A percentile compares a stretch with the other conserved stretches of the same genome.
phyloP scores from a whole-genome alignment of 35 echinoderm and acorn worm species.

The Strongylocentrotus purpuratus region DNA sequence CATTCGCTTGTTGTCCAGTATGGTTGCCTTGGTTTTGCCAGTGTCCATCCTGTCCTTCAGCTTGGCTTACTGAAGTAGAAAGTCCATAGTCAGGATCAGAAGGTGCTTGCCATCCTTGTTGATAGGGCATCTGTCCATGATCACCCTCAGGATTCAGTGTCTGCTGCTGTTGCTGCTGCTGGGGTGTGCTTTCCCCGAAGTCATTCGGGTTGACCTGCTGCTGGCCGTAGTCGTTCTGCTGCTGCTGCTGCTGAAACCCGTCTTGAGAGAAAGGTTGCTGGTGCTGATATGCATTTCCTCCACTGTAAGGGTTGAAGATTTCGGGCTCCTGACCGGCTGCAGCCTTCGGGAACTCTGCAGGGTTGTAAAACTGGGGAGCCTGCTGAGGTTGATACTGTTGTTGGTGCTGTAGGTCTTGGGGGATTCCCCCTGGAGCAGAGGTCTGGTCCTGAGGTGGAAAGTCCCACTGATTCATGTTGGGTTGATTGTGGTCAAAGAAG shows the following conservation, averaged over 20 bases:
- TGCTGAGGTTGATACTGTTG: constrained; percentile 32
- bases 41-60: neutral
- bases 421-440: neutral
- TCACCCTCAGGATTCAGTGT: neutral
- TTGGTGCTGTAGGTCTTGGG: constrained; percentile 3
- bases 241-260: constrained; percentile 27
- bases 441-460: neutral
- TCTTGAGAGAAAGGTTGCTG: neutral
- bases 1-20: neutral
- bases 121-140: neutral
- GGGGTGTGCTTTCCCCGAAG: neutral
- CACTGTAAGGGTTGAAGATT: constrained; percentile 34
- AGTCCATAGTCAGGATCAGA: neutral
- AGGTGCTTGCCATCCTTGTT: neutral
- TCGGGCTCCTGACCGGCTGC: neutral
- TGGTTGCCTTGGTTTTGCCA: constrained; percentile 30
- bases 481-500: constrained; percentile 26
- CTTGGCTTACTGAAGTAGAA: neutral
- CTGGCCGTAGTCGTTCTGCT: constrained; percentile 5
- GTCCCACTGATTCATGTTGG: constrained; percentile 17
- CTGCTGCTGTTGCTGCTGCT: constrained; percentile 18
- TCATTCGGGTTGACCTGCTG: constrained; percentile 46
- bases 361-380: constrained; percentile 44
- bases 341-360: constrained; percentile 17
- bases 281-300: constrained; percentile 6